These are phyloP conservation scores for Pyrocoelia pectoralis DNA, from an alignment of 2,888 invertebrate species.

Conservation along the genomic window DNA sequence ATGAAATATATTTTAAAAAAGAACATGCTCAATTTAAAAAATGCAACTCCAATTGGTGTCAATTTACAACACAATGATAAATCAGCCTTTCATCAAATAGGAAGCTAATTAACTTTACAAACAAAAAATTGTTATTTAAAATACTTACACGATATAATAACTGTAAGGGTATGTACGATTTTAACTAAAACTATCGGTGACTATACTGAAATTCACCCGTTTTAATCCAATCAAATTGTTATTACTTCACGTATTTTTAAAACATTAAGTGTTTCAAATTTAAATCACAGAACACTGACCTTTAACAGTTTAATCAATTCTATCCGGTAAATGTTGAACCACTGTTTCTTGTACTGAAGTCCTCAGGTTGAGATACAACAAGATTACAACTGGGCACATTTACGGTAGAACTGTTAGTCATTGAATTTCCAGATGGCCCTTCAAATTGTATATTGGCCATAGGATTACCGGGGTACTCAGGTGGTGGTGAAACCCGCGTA, in stretches of 20 bases:
- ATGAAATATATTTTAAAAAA: background rate
- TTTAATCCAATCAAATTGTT: slow-evolving; percentile 45
- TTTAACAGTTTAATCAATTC: slow-evolving; percentile 19
- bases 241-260: slow-evolving; percentile 48
- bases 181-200: slow-evolving; percentile 50
- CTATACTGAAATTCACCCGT: slow-evolving; percentile 56
- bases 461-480: slow-evolving; percentile 59
- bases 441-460: slow-evolving; percentile 51
- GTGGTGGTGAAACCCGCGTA: slow-evolving; percentile 56
- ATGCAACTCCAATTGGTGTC: slow-evolving; percentile 7
- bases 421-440: slow-evolving; percentile 40
- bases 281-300: slow-evolving; percentile 54
- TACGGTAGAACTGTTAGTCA: slow-evolving; percentile 23
- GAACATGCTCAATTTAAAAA: slow-evolving; percentile 2
- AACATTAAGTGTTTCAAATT: slow-evolving; percentile 46
- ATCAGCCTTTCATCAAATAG: slow-evolving; percentile 54
- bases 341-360: slow-evolving; percentile 31
- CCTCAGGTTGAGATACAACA: slow-evolving; percentile 15
- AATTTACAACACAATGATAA: slow-evolving; percentile 34
- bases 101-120: slow-evolving; percentile 49
- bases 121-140: slow-evolving; percentile 30
- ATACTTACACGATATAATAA: slow-evolving; percentile 31
- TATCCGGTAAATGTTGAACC: slow-evolving; percentile 29
- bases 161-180: slow-evolving; percentile 32
- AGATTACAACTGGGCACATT: slow-evolving; percentile 30